phyloP scores from a whole-genome alignment of 2,888 invertebrate species.

The Chymomyza fuscimana region DNA sequence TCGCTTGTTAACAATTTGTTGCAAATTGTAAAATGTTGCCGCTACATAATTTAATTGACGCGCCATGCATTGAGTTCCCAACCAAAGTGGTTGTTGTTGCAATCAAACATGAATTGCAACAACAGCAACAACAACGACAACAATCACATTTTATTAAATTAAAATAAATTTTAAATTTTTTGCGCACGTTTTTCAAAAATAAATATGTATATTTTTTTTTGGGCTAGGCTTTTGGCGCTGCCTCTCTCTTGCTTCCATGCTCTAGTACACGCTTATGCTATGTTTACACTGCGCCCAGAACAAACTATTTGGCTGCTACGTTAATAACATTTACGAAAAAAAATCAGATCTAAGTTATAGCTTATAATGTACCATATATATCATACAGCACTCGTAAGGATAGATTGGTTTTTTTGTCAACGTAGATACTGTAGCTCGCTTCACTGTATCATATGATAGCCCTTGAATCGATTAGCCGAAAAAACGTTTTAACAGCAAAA shows the following conservation, averaged over 20 bases:
- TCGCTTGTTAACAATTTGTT: conserved; percentile 70
- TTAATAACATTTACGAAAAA: too few species aligned
- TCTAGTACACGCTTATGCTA: too few species aligned
- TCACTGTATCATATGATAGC: too few species aligned
- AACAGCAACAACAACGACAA: background rate
- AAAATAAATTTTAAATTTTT: conserved; percentile 6
- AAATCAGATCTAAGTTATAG: too few species aligned
- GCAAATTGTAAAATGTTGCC: conserved; percentile 74
- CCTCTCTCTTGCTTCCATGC: background rate
- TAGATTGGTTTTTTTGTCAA: too few species aligned
- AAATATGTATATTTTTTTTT: background rate
- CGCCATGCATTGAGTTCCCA: conserved; percentile 62
- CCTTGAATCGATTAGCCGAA: too few species aligned
- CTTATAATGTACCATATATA: too few species aligned
- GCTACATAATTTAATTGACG: conserved; percentile 76
- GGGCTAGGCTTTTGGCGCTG: background rate
- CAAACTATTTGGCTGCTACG: too few species aligned
- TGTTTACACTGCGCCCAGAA: too few species aligned
- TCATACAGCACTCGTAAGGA: too few species aligned
- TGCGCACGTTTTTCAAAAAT: conserved; percentile 4
- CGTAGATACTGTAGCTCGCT: too few species aligned
- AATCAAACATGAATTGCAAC: conserved; percentile 47
- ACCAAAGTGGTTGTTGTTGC: conserved; percentile 27
- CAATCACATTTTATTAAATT: conserved; percentile 7
- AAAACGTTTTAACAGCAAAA: too few species aligned